Base-by-base conservation (phyloP, 35 echinoderm and acorn worm species). In the Apostichopus parvimensis region DNA sequence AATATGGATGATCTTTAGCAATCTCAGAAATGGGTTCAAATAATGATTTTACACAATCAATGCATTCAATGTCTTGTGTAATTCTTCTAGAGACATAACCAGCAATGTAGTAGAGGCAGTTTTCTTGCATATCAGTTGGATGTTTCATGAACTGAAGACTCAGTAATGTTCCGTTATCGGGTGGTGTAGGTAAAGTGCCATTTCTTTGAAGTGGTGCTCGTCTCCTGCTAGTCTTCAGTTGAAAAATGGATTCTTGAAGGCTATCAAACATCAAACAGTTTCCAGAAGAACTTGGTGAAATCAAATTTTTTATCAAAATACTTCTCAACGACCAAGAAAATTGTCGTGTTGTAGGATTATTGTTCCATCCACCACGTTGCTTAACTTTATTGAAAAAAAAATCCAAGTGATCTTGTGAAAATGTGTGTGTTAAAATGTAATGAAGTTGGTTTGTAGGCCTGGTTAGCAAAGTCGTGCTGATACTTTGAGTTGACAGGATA, bases 281-380 rank as follows among this genome's bases (percentile, higher is more conserved):
- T 85, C 82, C 82, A 56, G 25, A 53, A 6, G 82, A 28, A 54
- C 25, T 14, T 85, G 82, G 25, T 5, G 53, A 54, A 9, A 8
- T 85, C 9, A 87, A 18, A 28, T 87, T 59, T 6, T 87, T 87
- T 59, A 87, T 57, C 58, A 87, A 59, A 87, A 87, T 87, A 87
- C 60, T 87, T 59, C 83, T n/a, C 3, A 87, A 12, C 5, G 60
- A 59, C 56, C 56, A 87, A 9, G 83, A 59, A 15, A 59, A 87
- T 87, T 87, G 83, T 12, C 83, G 56, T 87, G 83, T 87, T 54
- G 82, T 57, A 14, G 57, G 83, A 66, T 87, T 87, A 87, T 87
- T 87, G 56, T 87, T 87, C 57, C 83, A 87, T 18, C 83, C 57
- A 5, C 54, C 83, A 87, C 60, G 83, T 66, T 87, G 83, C 83